phyloP scores from a whole-genome alignment of 2,888 invertebrate species.

The Platycheirus rosarum region DNA sequence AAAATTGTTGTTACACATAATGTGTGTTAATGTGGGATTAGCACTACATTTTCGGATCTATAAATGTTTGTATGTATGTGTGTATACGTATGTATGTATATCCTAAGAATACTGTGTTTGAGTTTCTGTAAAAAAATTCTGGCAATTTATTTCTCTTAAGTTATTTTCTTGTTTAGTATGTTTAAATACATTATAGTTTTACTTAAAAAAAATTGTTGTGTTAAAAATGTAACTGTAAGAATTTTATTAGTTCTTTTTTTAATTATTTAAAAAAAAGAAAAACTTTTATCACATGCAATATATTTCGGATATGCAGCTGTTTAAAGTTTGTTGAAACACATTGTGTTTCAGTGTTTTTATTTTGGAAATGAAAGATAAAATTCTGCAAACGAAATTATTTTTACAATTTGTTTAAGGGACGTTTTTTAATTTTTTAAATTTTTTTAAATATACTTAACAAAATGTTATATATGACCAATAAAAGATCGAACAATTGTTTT shows the following conservation, averaged over 20 bases:
- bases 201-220: constrained; percentile 10
- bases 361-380: too few species aligned
- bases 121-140: constrained; percentile 17
- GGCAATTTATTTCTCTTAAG: constrained; percentile 20
- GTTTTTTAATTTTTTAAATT: neutral
- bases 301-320: constrained; percentile 37
- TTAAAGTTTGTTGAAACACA: neutral
- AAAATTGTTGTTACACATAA: too few species aligned
- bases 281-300: constrained; percentile 29
- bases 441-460: neutral
- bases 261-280: constrained; percentile 5
- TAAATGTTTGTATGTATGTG: too few species aligned
- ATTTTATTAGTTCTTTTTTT: neutral
- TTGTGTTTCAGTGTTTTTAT: constrained; percentile 1
- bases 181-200: constrained; percentile 24
- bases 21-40: too few species aligned
- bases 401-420: too few species aligned
- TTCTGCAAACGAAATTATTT: too few species aligned
- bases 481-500: neutral
- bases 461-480: neutral
- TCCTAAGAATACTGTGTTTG: too few species aligned
- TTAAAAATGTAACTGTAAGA: neutral
- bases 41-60: too few species aligned
- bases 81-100: too few species aligned
- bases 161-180: constrained; percentile 40